Conservation (phyloP, 1,140 invertebrate species). For the Proales similis region DNA sequence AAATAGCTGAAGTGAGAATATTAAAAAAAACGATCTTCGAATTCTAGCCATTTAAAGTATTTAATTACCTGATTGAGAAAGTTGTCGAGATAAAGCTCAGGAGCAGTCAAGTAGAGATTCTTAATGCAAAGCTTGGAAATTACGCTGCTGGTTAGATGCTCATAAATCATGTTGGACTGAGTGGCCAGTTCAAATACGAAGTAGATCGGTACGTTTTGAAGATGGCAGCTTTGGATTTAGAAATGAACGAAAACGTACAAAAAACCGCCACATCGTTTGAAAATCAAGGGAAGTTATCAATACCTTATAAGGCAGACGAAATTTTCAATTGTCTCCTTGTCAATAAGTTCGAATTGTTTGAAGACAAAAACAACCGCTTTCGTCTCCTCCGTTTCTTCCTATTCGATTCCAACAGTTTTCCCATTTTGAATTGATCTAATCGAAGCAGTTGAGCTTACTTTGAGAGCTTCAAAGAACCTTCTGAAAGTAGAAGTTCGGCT, state of each 20-base stretch:
- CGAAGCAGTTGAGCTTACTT: too few species aligned
- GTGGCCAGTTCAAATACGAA: conserved; percentile 26
- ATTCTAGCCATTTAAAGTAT: not conserved
- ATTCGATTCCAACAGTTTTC: too few species aligned
- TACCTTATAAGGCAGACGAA: conserved; percentile 34
- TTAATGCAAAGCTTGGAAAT: conserved; percentile 32
- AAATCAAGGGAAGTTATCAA: not conserved
- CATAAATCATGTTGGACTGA: conserved; percentile 29
- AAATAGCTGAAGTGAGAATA: conserved; percentile 11
- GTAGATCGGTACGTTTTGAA: conserved; percentile 30
- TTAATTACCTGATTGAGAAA: conserved; percentile 18
- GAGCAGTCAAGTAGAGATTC: conserved; percentile 29
- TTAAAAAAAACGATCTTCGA: not conserved
- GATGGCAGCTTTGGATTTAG: not conserved
- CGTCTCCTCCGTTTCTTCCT: too few species aligned
- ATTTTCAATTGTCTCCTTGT: conserved; percentile 32
- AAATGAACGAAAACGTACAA: not conserved
- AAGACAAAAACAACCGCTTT: conserved; percentile 35
- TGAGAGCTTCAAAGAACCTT: conserved; percentile 14
- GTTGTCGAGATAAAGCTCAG: conserved; percentile 20
- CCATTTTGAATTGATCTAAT: too few species aligned
- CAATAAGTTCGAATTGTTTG: conserved; percentile 35
- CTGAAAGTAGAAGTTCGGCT: conserved; percentile 28
- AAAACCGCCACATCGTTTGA: not conserved
- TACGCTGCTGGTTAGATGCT: conserved; percentile 27